Evolutionary conservation across 2,888 invertebrate genomes (phyloP), one percentile per base, ranked within the genome.

Genomic region (Muscina levida): DNA sequence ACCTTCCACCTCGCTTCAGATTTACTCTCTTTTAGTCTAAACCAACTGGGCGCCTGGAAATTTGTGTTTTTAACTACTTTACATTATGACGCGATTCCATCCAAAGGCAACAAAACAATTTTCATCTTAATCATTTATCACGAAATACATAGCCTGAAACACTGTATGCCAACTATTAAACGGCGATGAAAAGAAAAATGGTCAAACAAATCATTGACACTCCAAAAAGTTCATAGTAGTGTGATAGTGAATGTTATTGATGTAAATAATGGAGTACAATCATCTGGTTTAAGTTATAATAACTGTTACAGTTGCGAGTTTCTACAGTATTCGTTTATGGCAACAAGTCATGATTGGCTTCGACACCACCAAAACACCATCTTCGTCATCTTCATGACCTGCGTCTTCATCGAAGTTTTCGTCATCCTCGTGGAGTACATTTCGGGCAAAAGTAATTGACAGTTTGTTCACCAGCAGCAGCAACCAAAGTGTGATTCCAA

Each of bases 401-500:
- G 15, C 31, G 44, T 17, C 51, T 31, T 17, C 42, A 13, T 24
- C 22, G 10, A 22, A 10, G 8, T 8, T 31, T 1, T 31, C 31
- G 31, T 17, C 51, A 37, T 24, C 48, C 13, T 24, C 53, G 10
- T 53, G 24, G 8, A 71, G 10, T 17, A 48, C 65, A 48, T 72
- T 77, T 66, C 31, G 67, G 24, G 62, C 65, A 62, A 67, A 74
- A 75, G 71, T 81, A 81, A 81, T 81, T 81, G 81, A 81, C 81
- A 77, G 81, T 77, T 72, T 62, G 72, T 19, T 81, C 68, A 59
- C 57, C 72, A 80, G 66, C 71, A 31, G 31, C n/a, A n/a, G 8
- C 31, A 26, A 72, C 56, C 24, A 51, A 62, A 71, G 73, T 62
- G 73, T 70, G 39, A 62, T 70, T 77, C 59, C 42, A 2, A 57